phyloP scores from a whole-genome alignment of 2,888 invertebrate genomes.

The Alloscopus bannaensis region DNA sequence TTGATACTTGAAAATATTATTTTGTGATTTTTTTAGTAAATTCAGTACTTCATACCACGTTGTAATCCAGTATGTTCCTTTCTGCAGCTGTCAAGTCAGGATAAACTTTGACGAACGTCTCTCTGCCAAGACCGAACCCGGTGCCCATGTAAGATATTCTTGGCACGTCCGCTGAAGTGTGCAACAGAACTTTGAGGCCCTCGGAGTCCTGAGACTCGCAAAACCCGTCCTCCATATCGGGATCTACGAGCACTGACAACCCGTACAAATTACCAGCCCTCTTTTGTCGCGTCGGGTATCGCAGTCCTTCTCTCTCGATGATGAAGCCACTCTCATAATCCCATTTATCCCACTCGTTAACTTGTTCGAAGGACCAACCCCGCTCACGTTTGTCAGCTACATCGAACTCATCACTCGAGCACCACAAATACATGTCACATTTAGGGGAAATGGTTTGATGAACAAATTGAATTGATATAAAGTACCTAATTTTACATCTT shows the following conservation, averaged over 20 bases:
- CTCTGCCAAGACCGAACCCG: slow-evolving; percentile 38
- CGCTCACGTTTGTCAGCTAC: slow-evolving; percentile 34
- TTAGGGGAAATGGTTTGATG: slow-evolving; percentile 3
- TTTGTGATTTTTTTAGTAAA: neutral
- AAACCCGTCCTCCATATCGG: slow-evolving; percentile 37
- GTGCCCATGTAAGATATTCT: slow-evolving; percentile 41
- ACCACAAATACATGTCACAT: neutral
- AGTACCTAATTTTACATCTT: neutral
- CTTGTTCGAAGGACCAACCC: slow-evolving; percentile 51
- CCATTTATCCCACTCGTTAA: slow-evolving; percentile 55
- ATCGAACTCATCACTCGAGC: slow-evolving; percentile 32
- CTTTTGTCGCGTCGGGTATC: slow-evolving; percentile 35
- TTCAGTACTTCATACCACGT: slow-evolving; percentile 21
- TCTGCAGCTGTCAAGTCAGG: slow-evolving; percentile 55
- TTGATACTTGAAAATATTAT: too few relatives aligned
- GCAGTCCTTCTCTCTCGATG: slow-evolving; percentile 3
- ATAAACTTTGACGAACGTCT: slow-evolving; percentile 49
- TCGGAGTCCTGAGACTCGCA: slow-evolving; percentile 45
- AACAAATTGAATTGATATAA: neutral
- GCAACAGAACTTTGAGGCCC: slow-evolving; percentile 38
- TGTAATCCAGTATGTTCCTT: slow-evolving; percentile 34
- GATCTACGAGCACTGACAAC: slow-evolving; percentile 30
- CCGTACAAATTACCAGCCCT: slow-evolving; percentile 41
- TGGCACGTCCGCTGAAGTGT: slow-evolving; percentile 45
- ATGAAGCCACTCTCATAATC: slow-evolving; percentile 45